Evolutionary conservation across 2,888 invertebrate genomes (phyloP), one percentile per base, ranked within the genome.

Genomic region (Plusia festucae): DNA sequence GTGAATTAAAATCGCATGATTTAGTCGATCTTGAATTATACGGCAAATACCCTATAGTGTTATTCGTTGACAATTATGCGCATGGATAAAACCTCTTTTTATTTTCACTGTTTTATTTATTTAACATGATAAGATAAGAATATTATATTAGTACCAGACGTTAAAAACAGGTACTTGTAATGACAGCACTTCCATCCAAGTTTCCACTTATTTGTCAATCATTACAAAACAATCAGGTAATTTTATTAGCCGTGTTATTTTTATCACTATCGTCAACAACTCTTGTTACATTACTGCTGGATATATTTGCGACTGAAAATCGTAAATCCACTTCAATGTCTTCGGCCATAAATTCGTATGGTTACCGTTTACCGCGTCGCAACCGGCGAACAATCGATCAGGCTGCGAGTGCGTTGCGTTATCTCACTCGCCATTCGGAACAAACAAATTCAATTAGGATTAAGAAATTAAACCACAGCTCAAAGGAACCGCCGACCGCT

Each of bases 371-470:
- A 52, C 59, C 32, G 55, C 68, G 57, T 71, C 73, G 68, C 65
- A 75, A 68, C 75, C 73, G 60, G 59, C 79, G 76, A 86, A 91
- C 90, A 90, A 92, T 92, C 87, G 87, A 86, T 84, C 87, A 85
- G 82, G 79, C 79, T 82, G 81, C 80, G 86, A 82, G 78, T 76
- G 79, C 84, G 84, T 90, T 86, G 82, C 89, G 88, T 90, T 93
- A 93, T 93, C 91, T 82, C 82, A 68, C 79, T 81, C 70, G 78
- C 82, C 83, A 81, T 84, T 83, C 85, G 86, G 87, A 90, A 94
- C 94, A 93, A 93, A 93, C 92, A 94, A 94, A 94, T 90, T 93
- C 94, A 94, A 93, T 94, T 93, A 94, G 93, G 91, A 93, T 94
- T 93, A 93, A 94, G 93, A 93, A 94, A 92, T 93, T 93, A 91